Conservation (phyloP, 1,140 invertebrate genomes). For the Formica exsecta region DNA sequence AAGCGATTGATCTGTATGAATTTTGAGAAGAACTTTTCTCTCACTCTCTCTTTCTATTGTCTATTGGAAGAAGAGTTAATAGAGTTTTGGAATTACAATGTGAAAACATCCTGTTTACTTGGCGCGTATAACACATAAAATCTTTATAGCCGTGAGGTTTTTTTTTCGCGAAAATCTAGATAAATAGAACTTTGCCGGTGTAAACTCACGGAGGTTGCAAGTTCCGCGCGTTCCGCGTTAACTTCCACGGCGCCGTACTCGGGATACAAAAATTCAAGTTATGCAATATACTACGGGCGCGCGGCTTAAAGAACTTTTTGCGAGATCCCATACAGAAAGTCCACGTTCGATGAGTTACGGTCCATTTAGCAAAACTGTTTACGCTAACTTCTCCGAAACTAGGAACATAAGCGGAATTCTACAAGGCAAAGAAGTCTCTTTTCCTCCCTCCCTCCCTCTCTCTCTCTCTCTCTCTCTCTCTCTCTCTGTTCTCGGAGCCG, state of each 20-base stretch:
- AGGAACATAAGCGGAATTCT: slow-evolving; percentile 57
- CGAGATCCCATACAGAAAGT: slow-evolving; percentile 42
- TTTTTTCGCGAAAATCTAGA: slow-evolving; percentile 31
- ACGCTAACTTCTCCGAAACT: slow-evolving; percentile 49
- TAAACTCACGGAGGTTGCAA: slow-evolving; percentile 41
- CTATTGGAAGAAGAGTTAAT: background rate
- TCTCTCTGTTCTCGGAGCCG: background rate
- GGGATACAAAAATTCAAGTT: slow-evolving; percentile 57
- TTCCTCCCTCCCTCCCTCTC: background rate
- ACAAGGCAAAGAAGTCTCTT: slow-evolving; percentile 21
- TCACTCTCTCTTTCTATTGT: background rate
- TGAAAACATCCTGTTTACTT: background rate
- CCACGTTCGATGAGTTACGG: slow-evolving; percentile 62
- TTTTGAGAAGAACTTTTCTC: background rate
- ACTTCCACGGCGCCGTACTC: slow-evolving; percentile 15
- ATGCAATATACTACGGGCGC: slow-evolving; percentile 49
- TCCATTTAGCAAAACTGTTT: slow-evolving; percentile 62
- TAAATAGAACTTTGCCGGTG: slow-evolving; percentile 33
- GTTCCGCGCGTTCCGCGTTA: slow-evolving; percentile 46
- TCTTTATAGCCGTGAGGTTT: background rate
- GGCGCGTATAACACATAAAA: slow-evolving; percentile 10
- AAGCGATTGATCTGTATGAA: background rate
- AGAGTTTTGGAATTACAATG: background rate
- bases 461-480: too few species aligned
- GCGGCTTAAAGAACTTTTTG: slow-evolving; percentile 47